Base-by-base conservation (phyloP, 2,888 invertebrate genomes). In the Xestia rhomboidea region DNA sequence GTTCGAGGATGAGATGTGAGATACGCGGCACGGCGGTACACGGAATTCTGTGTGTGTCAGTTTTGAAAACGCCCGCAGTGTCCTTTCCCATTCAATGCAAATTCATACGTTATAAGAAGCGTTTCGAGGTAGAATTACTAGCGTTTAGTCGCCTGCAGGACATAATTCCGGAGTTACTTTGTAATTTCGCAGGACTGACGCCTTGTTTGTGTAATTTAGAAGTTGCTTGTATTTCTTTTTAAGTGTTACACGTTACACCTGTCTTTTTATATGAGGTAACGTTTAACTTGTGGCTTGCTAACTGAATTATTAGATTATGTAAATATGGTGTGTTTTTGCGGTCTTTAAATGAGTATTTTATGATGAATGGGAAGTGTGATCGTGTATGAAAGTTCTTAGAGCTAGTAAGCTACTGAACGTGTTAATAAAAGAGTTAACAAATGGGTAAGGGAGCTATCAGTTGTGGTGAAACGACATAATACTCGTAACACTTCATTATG, bases 51-150 rank as follows among this genome's bases (percentile, higher is more conserved):
- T 90, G 90, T 90, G 89, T 89, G 88, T 90, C 88, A 88, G 86
- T 90, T 92, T 93, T 91, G 91, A 91, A 91, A 92, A 92, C 93
- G 93, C 92, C 92, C 91, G 90, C 92, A 89, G 92, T 93, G 94
- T 95, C 94, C 95, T 94, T 93, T 92, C 90, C 96, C 95, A 96
- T 96, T 96, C 94, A 96, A 96, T 96, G 96, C 96, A 96, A 96
- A 96, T 96, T 93, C 92, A 90, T 92, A 94, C 93, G 94, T 94
- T 95, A 95, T 94, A 94, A 96, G 95, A 96, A 95, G 94, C 95
- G 93, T 93, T 94, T 91, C 93, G 92, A 93, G 93, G 91, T 93
- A 92, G 95, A 95, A 96, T 96, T 96, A 96, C 95, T 94, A 93
- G 94, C 96, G 95, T 96, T 96, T 96, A 96, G 96, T 95, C 96